Percentiles rank a stretch among this genome's conserved stretches.
phyloP scores from a whole-genome alignment of 2,797 vertebrate genomes.

The Halcyon chelicuti region DNA sequence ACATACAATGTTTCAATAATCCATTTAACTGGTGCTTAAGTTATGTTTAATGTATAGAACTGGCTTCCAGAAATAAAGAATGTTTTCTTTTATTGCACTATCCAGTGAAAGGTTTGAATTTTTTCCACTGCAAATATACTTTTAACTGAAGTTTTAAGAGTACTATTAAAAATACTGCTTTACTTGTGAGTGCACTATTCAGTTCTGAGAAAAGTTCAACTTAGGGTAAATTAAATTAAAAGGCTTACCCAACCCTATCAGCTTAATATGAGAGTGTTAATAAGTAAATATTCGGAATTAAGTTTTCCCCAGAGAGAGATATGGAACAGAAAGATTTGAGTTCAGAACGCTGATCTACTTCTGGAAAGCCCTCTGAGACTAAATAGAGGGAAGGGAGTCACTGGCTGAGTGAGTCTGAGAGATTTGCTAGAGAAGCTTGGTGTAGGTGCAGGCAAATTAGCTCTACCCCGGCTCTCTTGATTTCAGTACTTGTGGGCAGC shows the following conservation, averaged over 20 bases:
- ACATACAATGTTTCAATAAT: rapidly evolving
- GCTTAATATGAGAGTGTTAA: background rate
- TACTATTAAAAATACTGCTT: background rate
- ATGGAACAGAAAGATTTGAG: background rate
- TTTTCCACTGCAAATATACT: background rate
- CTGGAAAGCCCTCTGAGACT: background rate
- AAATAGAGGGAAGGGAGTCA: background rate
- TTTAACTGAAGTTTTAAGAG: background rate
- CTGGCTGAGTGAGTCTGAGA: background rate
- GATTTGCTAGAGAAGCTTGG: background rate
- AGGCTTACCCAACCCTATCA: background rate
- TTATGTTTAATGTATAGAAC: background rate
- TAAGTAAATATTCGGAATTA: background rate
- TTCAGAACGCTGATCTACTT: background rate
- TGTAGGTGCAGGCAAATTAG: background rate
- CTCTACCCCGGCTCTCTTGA: background rate
- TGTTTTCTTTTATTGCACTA: background rate
- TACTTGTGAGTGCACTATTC: background rate
- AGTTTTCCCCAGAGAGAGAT: background rate
- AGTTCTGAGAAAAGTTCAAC: background rate
- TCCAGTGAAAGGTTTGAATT: background rate
- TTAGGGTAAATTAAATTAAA: background rate
- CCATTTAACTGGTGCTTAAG: background rate
- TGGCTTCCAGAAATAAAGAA: background rate
- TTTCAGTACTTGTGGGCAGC: background rate